phyloP scores from a whole-genome alignment of 2,797 vertebrate species.

The Ctenochaetus hawaiiensis region DNA sequence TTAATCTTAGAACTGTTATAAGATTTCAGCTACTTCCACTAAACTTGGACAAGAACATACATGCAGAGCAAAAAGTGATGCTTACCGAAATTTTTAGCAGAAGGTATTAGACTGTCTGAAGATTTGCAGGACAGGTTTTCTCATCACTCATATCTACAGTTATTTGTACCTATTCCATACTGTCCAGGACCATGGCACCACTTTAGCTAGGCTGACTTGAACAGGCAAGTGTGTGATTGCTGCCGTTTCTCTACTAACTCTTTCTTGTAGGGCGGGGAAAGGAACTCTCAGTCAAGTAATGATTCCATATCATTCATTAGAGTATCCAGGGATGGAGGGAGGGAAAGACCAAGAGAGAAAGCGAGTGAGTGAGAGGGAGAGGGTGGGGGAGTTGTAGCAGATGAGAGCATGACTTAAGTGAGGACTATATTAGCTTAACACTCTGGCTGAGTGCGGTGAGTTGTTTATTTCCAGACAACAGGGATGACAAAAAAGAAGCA shows the following conservation, averaged over 20 bases:
- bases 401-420: slow-evolving; percentile 17
- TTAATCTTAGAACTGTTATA: not conserved
- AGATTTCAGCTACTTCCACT: not conserved
- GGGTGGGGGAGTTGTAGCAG: slow-evolving; percentile 41
- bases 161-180: slow-evolving; percentile 12
- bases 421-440: slow-evolving; percentile 33
- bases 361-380: slow-evolving; percentile 13
- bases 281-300: slow-evolving; percentile 68
- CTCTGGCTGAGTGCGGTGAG: not conserved
- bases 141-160: not conserved
- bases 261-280: slow-evolving; percentile 60
- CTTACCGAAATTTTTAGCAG: slow-evolving; percentile 59
- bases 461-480: slow-evolving; percentile 15
- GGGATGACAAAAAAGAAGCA: too few species aligned
- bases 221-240: slow-evolving; percentile 47
- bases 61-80: not conserved
- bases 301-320: slow-evolving; percentile 72
- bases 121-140: slow-evolving; percentile 6
- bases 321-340: slow-evolving; percentile 54
- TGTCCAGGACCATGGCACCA: slow-evolving; percentile 4
- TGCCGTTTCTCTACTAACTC: slow-evolving; percentile 41
- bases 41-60: slow-evolving; percentile 5
- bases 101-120: slow-evolving; percentile 17
- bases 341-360: slow-evolving; percentile 28
- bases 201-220: slow-evolving; percentile 47